Evolutionary conservation across 2,888 invertebrate genomes (phyloP).

Genomic region (Melitaea athalia): DNA sequence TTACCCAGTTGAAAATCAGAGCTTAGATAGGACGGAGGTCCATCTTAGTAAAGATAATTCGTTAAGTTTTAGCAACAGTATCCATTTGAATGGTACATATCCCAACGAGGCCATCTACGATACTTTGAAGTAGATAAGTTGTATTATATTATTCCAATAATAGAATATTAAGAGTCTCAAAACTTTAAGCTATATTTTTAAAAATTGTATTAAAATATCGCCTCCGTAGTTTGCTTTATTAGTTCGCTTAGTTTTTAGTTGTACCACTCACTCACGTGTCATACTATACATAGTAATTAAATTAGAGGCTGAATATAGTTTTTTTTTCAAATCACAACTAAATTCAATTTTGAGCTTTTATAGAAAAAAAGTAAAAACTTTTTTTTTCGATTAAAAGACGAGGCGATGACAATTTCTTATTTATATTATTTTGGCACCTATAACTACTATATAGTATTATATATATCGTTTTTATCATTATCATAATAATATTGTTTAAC

Average conservation of each 20-base stretch:
- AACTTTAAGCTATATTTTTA: conserved; percentile 15
- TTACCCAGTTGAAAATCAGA: conserved; percentile 63
- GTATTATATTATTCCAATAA: conserved; percentile 38
- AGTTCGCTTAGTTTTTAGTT: conserved; percentile 21
- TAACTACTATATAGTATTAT: too few relatives aligned
- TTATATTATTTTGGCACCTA: conserved; percentile 7
- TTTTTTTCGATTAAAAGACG: neutral
- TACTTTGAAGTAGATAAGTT: conserved; percentile 72
- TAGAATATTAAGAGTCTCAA: conserved; percentile 27
- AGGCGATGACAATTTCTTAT: conserved; percentile 1
- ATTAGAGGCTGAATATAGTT: conserved; percentile 26
- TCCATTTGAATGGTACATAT: conserved; percentile 81
- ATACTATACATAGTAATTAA: conserved; percentile 36
- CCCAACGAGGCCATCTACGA: conserved; percentile 81
- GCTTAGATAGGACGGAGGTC: conserved; percentile 63
- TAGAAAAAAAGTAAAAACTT: neutral
- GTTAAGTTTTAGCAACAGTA: conserved; percentile 79
- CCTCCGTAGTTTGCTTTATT: conserved; percentile 28
- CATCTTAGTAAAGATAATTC: conserved; percentile 72
- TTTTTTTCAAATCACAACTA: neutral
- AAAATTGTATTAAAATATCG: conserved; percentile 26
- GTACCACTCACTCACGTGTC: conserved; percentile 31
- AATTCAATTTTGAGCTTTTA: neutral
- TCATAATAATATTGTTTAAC: neutral
- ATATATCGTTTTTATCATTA: neutral